Evolutionary conservation across 2,888 invertebrate species (phyloP).

Genomic region (Hoplodrina ambigua): DNA sequence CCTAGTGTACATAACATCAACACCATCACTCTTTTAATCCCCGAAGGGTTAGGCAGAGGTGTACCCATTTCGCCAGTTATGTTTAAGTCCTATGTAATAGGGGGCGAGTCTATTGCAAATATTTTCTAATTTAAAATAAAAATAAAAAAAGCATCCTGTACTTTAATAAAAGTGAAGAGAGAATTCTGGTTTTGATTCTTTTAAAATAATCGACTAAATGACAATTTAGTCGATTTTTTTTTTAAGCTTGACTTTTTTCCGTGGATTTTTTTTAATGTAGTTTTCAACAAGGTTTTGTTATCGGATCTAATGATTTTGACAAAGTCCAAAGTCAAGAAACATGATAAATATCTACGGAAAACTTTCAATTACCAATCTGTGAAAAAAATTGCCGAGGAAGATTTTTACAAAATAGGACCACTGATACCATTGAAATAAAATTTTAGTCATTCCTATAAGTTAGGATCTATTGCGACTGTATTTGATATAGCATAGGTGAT

Average conservation of each 20-base stretch:
- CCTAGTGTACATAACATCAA: too few species aligned
- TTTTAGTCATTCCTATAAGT: conserved; percentile 29
- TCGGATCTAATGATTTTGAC: background rate
- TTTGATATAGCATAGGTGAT: conserved; percentile 30
- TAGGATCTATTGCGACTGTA: conserved; percentile 19
- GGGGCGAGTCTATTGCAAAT: too few species aligned
- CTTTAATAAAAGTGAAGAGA: background rate
- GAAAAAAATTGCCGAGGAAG: background rate
- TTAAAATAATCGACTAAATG: conserved; percentile 14
- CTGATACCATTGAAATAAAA: conserved; percentile 35
- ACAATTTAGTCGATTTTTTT: background rate
- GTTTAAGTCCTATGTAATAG: too few species aligned
- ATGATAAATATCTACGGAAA: too few species aligned
- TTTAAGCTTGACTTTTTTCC: background rate
- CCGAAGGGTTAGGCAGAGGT: too few species aligned
- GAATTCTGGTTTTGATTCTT: background rate
- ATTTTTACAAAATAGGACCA: background rate
- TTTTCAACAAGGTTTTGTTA: background rate
- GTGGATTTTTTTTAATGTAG: background rate
- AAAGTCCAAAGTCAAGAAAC: too few species aligned
- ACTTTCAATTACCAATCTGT: too few species aligned
- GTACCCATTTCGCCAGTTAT: too few species aligned
- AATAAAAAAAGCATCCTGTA: background rate
- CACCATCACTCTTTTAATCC: too few species aligned
- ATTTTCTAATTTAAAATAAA: too few species aligned